phyloP scores from a whole-genome alignment of 2,113 vertebrate genomes.

The Calyptomena viridis region DNA sequence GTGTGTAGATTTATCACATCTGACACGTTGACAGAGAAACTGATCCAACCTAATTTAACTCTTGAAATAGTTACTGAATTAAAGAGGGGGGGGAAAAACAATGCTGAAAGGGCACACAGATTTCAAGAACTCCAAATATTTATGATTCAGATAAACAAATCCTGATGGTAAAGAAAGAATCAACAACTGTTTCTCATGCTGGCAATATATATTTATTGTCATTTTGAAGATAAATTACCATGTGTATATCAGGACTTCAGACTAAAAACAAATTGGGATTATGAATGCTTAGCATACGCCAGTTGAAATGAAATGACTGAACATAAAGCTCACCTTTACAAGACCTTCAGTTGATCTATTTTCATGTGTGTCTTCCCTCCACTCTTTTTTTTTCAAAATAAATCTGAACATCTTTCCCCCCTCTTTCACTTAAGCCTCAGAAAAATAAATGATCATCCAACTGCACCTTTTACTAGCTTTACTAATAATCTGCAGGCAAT shows the following conservation, averaged over 20 bases:
- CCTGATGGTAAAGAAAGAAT: not conserved
- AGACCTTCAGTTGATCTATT: not conserved
- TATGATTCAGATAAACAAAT: not conserved
- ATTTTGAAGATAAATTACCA: slow-evolving; percentile 57
- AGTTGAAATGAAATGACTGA: not conserved
- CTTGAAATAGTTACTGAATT: not conserved
- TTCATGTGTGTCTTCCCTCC: not conserved
- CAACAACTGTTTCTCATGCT: slow-evolving; percentile 24
- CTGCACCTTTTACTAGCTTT: not conserved
- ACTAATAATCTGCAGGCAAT: not conserved
- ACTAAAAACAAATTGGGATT: not conserved
- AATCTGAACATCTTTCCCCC: not conserved
- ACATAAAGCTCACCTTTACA: not conserved
- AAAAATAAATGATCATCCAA: not conserved
- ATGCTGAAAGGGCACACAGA: not conserved
- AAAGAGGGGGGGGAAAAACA: not conserved
- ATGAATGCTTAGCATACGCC: not conserved
- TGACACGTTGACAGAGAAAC: not conserved
- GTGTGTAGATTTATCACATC: not conserved
- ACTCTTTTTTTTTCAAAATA: not conserved
- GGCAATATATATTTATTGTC: slow-evolving; percentile 69
- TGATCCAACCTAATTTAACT: not conserved
- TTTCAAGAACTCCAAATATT: not conserved
- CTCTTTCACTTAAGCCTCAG: not conserved
- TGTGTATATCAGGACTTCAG: slow-evolving; percentile 29